phyloP scores from a whole-genome alignment of 92 coral and sea anemone species.

The Montipora capitata region DNA sequence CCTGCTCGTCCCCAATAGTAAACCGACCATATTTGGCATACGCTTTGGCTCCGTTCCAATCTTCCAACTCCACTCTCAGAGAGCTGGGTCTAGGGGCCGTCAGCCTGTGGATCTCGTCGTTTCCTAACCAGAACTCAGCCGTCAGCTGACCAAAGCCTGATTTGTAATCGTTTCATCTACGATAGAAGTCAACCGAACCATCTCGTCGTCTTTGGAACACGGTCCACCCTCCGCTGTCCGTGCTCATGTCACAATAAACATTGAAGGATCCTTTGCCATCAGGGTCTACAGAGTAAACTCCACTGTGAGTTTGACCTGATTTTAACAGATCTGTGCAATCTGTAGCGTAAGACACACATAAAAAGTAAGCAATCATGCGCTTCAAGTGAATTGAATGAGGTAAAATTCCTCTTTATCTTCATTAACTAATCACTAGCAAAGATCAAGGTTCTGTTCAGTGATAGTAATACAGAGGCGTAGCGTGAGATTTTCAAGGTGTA shows the following conservation, averaged over 20 bases:
- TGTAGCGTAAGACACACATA: not conserved
- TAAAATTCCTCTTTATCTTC: too few relatives aligned
- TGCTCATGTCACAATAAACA: slow-evolving; percentile 79
- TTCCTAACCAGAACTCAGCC: slow-evolving; percentile 72
- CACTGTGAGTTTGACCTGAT: slow-evolving; percentile 48
- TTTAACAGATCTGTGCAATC: slow-evolving; percentile 32
- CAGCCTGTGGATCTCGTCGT: slow-evolving; percentile 66
- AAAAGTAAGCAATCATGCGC: too few relatives aligned
- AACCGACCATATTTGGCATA: slow-evolving; percentile 71
- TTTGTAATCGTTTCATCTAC: slow-evolving; percentile 58
- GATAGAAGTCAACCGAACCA: slow-evolving; percentile 71
- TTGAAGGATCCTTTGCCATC: slow-evolving; percentile 65
- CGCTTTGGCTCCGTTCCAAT: slow-evolving; percentile 51
- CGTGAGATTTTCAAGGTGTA: too few relatives aligned
- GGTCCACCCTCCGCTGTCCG: slow-evolving; percentile 75
- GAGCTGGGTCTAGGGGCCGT: slow-evolving; percentile 46
- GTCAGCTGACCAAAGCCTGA: slow-evolving; percentile 72
- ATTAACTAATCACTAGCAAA: too few relatives aligned
- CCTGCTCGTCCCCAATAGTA: slow-evolving; percentile 61
- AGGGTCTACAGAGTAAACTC: slow-evolving; percentile 61
- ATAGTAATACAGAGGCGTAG: too few relatives aligned
- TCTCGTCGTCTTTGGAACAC: slow-evolving; percentile 77
- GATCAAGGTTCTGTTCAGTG: too few relatives aligned
- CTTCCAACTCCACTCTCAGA: slow-evolving; percentile 71
- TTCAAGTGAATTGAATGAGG: too few relatives aligned